A percentile compares a stretch with the other conserved stretches of the same genome.
Evolutionary conservation across 2,888 invertebrate species (phyloP).

Genomic region (Dione juno): DNA sequence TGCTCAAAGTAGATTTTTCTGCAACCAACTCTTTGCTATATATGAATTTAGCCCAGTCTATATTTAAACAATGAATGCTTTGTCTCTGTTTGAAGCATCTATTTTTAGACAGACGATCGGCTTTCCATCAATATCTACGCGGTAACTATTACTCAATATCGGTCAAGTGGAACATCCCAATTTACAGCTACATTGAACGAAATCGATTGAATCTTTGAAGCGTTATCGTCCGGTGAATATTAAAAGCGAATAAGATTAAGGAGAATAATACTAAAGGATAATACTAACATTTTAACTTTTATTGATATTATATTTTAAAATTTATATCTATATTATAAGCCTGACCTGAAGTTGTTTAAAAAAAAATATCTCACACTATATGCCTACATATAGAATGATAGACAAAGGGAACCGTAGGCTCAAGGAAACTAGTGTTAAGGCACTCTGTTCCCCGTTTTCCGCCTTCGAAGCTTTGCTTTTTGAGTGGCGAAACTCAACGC

Average conservation of each 20-base stretch:
- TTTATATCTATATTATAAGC: too few relatives aligned
- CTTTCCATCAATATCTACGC: slow-evolving; percentile 74
- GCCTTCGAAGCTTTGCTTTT: too few relatives aligned
- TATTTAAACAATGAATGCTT: slow-evolving; percentile 12
- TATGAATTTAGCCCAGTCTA: neutral
- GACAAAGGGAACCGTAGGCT: neutral
- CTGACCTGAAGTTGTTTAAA: too few relatives aligned
- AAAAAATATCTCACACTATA: too few relatives aligned
- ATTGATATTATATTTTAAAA: too few relatives aligned
- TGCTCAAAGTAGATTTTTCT: too few relatives aligned
- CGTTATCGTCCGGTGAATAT: slow-evolving; percentile 58
- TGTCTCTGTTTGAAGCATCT: neutral
- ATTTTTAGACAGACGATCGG: slow-evolving; percentile 43
- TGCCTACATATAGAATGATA: neutral
- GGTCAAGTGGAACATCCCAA: slow-evolving; percentile 80
- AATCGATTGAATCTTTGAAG: slow-evolving; percentile 76
- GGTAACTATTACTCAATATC: slow-evolving; percentile 79
- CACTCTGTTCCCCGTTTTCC: neutral
- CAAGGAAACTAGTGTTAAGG: neutral
- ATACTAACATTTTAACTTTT: too few relatives aligned
- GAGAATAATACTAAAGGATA: neutral
- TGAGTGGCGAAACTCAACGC: too few relatives aligned
- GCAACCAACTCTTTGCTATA: neutral
- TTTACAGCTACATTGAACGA: slow-evolving; percentile 81
- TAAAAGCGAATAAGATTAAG: neutral